Evolutionary conservation across 1,140 invertebrate genomes (phyloP), one percentile per base, ranked within the genome.

Genomic region (Choristoneura fumiferana): DNA sequence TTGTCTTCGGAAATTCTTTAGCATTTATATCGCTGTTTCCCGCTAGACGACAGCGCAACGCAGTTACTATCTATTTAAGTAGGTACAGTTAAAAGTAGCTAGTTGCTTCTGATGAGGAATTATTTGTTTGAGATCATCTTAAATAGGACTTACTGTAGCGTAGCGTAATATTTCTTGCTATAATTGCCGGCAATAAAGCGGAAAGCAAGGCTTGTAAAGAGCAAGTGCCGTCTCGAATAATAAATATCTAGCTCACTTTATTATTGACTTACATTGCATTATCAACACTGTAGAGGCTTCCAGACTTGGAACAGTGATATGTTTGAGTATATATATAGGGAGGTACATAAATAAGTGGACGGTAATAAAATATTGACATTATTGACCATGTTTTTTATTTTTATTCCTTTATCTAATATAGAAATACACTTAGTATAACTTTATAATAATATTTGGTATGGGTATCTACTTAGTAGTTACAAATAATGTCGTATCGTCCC

Each of bases 391-490:
- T 43, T 57, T 43, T n/a, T 15, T 34, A 53, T 53, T 53, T 29
- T 49, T 49, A 49, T 49, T 38, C 18, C 34, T 52, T 52, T 58
- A 49, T 58, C 34, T 29, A 49, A 52, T 34, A 58, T 58, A 52
- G 18, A 29, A 57, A 49, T 49, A 49, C 22, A 49, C 43, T 49
- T 49, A 61, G 45, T 15, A 52, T 56, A 61, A 52, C n/a, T 45
- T 58, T 55, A 65, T 37, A 61, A 64, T 65, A 63, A 64, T 56
- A 72, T 66, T 66, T 66, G 62, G 67, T 67, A 75, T 53, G 57
- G 62, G 71, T 73, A 78, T 84, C 85, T 87, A 89, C 85, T 81
- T 84, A 86, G 85, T 89, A 89, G 84, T 82, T 89, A 89, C 85
- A 81, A 71, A 75, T 65, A 72, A 29, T 67, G 58, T 73, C 75